Evolutionary conservation across 2,113 vertebrate species (phyloP).

Genomic region (Propithecus coquereli): DNA sequence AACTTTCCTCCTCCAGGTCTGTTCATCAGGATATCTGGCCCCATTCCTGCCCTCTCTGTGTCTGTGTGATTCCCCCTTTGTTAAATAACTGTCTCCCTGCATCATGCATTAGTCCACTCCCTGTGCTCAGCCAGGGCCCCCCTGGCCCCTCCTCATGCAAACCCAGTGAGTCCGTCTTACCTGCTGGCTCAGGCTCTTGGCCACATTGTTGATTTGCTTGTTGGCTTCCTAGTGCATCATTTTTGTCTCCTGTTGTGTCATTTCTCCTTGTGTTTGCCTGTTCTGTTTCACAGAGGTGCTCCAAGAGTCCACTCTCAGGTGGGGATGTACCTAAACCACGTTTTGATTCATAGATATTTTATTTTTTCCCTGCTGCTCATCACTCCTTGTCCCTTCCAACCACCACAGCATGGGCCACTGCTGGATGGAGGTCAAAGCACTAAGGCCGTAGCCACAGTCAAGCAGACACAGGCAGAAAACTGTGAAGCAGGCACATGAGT

Average conservation of each 20-base stretch:
- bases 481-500: neutral
- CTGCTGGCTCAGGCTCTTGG: neutral
- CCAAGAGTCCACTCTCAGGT: neutral
- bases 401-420: neutral
- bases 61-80: neutral
- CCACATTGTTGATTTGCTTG: accelerated
- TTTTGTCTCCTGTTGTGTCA: no score
- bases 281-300: neutral
- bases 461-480: neutral
- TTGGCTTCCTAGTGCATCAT: neutral
- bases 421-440: neutral
- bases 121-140: neutral
- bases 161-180: neutral
- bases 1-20: no score
- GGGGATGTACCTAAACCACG: neutral
- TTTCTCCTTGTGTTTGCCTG: neutral
- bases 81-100: neutral
- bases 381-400: neutral
- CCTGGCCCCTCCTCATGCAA: no score
- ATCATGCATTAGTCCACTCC: neutral
- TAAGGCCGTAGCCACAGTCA: neutral
- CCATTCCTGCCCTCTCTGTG: no score
- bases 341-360: conserved; percentile 32
- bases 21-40: no score
- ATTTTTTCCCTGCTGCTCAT: neutral